Percentiles rank a stretch among this genome's conserved stretches.
Conservation (phyloP, 1,140 invertebrate species). For the Panulirus ornatus region DNA sequence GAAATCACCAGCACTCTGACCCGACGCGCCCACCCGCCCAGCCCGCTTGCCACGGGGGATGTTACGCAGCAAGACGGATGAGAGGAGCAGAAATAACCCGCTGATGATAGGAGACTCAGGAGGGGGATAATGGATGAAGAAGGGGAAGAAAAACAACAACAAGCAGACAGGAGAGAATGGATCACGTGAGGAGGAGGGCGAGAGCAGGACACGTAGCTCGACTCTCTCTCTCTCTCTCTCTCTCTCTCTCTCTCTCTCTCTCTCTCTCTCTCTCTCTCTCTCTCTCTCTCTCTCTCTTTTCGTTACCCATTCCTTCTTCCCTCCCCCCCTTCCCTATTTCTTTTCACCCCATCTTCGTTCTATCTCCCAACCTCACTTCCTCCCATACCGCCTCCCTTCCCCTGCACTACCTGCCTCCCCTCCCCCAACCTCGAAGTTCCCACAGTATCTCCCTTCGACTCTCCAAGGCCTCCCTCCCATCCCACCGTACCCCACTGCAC, state of each 20-base stretch:
- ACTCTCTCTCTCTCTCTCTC: too few species aligned
- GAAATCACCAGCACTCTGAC: too few species aligned
- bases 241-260: constrained; percentile 17
- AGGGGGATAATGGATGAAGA: neutral
- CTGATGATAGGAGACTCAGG: neutral
- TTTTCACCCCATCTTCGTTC: too few species aligned
- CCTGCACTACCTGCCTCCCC: neutral
- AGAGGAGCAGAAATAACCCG: neutral
- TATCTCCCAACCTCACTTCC: neutral
- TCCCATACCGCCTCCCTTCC: neutral
- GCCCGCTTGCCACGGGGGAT: too few species aligned
- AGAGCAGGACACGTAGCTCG: neutral
- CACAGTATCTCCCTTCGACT: neutral
- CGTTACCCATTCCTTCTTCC: too few species aligned
- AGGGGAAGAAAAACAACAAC: neutral
- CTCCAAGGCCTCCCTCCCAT: neutral
- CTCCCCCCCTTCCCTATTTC: neutral
- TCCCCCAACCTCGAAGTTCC: too few species aligned
- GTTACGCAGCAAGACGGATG: neutral
- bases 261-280: constrained; percentile 17
- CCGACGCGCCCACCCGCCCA: too few species aligned
- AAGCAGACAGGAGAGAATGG: neutral
- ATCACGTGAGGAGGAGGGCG: neutral
- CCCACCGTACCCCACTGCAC: neutral
- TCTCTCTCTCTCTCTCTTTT: constrained; percentile 11